These are phyloP conservation scores for Drosophila ficusphila DNA, from an alignment of 1,140 invertebrate genomes.

Conservation along the genomic window DNA sequence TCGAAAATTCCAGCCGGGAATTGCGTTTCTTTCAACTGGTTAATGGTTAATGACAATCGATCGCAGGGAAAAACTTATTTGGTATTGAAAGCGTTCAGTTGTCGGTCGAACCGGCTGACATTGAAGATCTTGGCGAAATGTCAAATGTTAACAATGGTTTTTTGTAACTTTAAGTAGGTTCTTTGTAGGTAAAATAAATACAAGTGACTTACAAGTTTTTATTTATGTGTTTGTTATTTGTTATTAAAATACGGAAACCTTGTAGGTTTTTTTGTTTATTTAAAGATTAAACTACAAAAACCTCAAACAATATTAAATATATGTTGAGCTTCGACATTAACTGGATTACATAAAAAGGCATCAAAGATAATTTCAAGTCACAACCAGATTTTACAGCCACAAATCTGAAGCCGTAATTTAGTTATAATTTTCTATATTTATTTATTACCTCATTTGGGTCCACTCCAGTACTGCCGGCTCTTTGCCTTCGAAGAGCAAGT, in stretches of 20 bases:
- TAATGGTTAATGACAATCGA: conserved; percentile 1
- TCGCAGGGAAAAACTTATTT: conserved; percentile 8
- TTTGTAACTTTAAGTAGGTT: background rate
- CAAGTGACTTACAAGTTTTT: too few species aligned
- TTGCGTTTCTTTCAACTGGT: conserved; percentile 12
- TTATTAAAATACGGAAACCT: too few species aligned
- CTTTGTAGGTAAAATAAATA: background rate
- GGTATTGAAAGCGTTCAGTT: conserved; percentile 9
- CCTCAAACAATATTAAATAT: too few species aligned
- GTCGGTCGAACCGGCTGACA: background rate
- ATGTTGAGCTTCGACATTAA: background rate
- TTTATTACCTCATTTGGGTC: conserved; percentile 24
- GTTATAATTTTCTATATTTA: conserved; percentile 38
- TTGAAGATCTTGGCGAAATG: background rate
- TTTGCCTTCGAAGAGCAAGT: conserved; percentile 18
- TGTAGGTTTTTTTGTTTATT: too few species aligned
- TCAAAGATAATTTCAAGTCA: too few species aligned
- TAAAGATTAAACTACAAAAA: background rate
- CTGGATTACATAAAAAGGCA: background rate
- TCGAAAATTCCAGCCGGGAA: conserved; percentile 27
- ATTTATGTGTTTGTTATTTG: too few species aligned
- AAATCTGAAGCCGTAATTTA: background rate
- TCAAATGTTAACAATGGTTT: background rate
- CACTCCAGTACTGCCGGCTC: background rate
- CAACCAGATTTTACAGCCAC: background rate